These are phyloP conservation scores for Cygnus atratus DNA, from an alignment of 2,113 vertebrate genomes.

Conservation along the genomic window DNA sequence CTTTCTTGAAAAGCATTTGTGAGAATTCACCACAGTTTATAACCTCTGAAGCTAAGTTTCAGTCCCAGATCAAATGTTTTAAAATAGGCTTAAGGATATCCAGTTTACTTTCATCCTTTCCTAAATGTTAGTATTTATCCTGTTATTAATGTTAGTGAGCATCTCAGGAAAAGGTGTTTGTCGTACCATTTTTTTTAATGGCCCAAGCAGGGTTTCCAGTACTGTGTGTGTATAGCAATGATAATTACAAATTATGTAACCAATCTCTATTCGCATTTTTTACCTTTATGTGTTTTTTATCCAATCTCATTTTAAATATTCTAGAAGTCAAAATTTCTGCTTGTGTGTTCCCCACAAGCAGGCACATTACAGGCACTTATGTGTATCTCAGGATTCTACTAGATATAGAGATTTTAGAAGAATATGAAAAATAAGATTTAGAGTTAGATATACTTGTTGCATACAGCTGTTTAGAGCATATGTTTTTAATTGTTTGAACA, in stretches of 20 bases:
- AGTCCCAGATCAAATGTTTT: background rate
- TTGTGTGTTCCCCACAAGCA: background rate
- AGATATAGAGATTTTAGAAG: background rate
- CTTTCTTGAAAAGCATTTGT: background rate
- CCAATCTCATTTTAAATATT: background rate
- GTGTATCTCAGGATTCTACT: background rate
- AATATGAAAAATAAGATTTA: background rate
- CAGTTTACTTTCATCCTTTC: background rate
- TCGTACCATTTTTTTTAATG: background rate
- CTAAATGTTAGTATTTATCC: background rate
- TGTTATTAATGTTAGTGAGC: background rate
- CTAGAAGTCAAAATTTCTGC: background rate
- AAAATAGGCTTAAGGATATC: background rate
- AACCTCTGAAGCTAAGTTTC: background rate
- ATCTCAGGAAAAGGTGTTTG: background rate
- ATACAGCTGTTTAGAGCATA: background rate
- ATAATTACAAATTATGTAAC: background rate
- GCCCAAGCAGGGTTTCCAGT: rapidly evolving
- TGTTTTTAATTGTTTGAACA: background rate
- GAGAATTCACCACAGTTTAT: background rate
- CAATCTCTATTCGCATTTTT: background rate
- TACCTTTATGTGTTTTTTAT: background rate
- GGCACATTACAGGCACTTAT: background rate
- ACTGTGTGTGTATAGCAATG: background rate
- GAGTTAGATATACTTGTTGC: slow-evolving; percentile 6